These are phyloP conservation scores for Phaetusa simplex DNA, from an alignment of 2,113 vertebrate species.

Conservation along the genomic window DNA sequence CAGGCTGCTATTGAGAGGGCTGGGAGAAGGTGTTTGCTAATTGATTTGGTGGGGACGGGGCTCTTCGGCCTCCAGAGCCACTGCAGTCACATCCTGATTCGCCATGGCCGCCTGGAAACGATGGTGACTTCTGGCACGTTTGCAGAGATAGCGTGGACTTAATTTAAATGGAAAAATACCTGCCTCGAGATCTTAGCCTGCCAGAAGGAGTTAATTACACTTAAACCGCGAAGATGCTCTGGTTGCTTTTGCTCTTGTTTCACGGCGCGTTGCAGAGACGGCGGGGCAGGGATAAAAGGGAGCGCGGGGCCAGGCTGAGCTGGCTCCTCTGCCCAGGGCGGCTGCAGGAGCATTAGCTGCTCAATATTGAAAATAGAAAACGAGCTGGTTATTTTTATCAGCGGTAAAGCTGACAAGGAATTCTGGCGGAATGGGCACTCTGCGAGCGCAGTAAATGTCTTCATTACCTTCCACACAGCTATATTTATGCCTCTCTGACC, in stretches of 20 bases:
- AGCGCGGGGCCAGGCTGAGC: fast-evolving
- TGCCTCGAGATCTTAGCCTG: fast-evolving
- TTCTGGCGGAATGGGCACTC: background rate
- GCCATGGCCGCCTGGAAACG: fast-evolving
- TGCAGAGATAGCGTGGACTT: background rate
- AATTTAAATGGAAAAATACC: background rate
- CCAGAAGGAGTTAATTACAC: background rate
- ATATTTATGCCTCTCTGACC: background rate
- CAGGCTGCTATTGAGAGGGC: background rate
- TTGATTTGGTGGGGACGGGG: background rate
- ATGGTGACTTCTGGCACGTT: background rate
- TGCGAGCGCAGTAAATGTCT: background rate
- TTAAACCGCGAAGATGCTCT: background rate
- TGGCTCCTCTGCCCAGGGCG: background rate
- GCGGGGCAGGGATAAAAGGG: background rate
- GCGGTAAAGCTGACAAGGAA: background rate
- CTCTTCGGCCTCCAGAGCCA: background rate
- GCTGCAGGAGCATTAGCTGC: background rate
- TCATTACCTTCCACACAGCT: background rate
- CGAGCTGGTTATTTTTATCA: background rate
- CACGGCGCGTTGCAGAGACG: background rate
- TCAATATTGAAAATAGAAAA: background rate
- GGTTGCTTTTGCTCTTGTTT: background rate
- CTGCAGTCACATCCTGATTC: background rate
- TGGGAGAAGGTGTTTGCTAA: background rate